Evolutionary conservation across 2,888 invertebrate genomes (phyloP), one percentile per base, ranked within the genome.

Genomic region (Nomada fabriciana): DNA sequence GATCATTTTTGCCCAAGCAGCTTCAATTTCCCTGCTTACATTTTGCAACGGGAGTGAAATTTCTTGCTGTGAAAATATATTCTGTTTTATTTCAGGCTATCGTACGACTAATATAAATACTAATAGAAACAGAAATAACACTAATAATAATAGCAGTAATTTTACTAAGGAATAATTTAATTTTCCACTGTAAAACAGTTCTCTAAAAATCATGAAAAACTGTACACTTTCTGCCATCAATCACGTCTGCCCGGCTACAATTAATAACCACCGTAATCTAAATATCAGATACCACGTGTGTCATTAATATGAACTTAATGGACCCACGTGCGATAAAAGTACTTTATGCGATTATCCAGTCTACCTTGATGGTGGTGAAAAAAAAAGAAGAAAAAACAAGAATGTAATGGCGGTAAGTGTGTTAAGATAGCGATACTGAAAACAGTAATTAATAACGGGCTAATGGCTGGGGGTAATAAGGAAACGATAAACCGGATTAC

Each of bases 261-360:
- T 60, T 52, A 71, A 71, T 50, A 60, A 50, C 20, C 13, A 5
- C 7, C 57, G 29, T 36, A 13, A 60, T 61, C 52, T 50, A 7
- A 20, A 60, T 71, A 70, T 60, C 70, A 47, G 29, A 50, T 50
- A 70, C 15, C 59, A 43, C 5, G 47, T 10, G 15, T 20, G 50
- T 52, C 50, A 61, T 71, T 60, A 61, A 71, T 70, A 60, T 60
- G n/a, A 18, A 43, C 11, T 61, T 61, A 60, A 60, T 60, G 60
- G 60, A 25, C 15, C 36, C 10, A 23, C 43, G 36, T 36, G 42
- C 70, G 70, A 71, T 71, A 61, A 61, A 61, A 18, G 15, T 36
- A 47, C 29, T 71, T 61, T 18, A 52, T 23, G 11, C 29, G 29
- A 71, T 71, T 60, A 71, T 52, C 47, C 70, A 11, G 36, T 3